Conservation (phyloP, 2,888 invertebrate genomes). For the Imbricaverruca yamaguchii region DNA sequence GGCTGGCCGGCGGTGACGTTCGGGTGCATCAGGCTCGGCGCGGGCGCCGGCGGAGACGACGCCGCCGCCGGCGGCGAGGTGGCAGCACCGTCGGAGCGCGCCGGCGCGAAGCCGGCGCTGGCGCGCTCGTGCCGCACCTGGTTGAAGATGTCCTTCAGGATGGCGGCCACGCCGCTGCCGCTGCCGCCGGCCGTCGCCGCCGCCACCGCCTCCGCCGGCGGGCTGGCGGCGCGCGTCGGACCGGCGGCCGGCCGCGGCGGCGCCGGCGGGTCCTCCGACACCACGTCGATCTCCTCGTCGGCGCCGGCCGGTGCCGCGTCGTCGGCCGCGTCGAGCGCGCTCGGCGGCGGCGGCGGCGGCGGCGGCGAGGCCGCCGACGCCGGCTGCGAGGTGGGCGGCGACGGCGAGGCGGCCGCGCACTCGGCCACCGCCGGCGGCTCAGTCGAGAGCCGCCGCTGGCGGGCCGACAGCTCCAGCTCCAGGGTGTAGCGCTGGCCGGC, state of each 20-base stretch:
- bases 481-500: constrained; percentile 3
- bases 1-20: constrained; percentile 22
- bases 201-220: background rate
- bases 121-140: constrained; percentile 21
- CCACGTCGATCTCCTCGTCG: background rate
- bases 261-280: background rate
- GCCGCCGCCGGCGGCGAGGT: background rate
- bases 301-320: background rate
- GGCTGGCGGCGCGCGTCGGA: background rate
- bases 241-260: background rate
- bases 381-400: background rate
- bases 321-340: background rate
- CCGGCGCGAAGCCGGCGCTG: constrained; percentile 7
- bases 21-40: constrained; percentile 13
- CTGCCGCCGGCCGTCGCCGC: background rate
- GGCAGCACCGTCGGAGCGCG: background rate
- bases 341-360: background rate
- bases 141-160: constrained; percentile 19
- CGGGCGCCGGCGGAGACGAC: background rate
- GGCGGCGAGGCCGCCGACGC: background rate
- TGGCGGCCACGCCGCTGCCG: background rate
- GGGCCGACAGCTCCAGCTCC: constrained; percentile 2
- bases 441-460: background rate
- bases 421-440: background rate
- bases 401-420: background rate